phyloP scores from a whole-genome alignment of 1,140 invertebrate species.

The Drosophila watanabei region DNA sequence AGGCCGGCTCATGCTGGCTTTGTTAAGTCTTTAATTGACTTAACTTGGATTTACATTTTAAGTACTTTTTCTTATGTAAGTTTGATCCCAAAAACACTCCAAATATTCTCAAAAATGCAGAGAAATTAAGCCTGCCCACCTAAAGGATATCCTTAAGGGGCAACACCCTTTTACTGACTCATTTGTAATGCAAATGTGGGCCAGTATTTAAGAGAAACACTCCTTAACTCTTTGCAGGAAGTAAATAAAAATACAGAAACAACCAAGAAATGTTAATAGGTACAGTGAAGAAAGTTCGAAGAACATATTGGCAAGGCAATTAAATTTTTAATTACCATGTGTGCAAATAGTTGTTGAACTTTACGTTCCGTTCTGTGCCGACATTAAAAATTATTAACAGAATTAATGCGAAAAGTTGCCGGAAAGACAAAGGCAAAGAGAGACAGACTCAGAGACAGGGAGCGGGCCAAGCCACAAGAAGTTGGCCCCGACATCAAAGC shows the following conservation, averaged over 20 bases:
- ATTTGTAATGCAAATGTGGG: conserved; percentile 72
- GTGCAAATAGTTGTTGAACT: conserved; percentile 68
- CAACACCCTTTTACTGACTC: conserved; percentile 1
- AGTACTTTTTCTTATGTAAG: neutral
- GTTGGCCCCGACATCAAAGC: conserved; percentile 63
- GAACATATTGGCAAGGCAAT: conserved; percentile 73
- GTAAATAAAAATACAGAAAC: conserved; percentile 7
- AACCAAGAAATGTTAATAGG: conserved; percentile 5
- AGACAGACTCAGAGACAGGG: conserved; percentile 23
- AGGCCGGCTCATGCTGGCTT: neutral
- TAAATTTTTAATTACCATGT: conserved; percentile 80
- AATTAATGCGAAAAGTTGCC: conserved; percentile 79
- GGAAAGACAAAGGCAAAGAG: conserved; percentile 51
- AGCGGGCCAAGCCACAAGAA: conserved; percentile 56
- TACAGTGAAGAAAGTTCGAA: conserved; percentile 25
- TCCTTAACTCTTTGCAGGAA: conserved; percentile 1
- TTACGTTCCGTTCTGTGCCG: conserved; percentile 47
- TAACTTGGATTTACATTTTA: neutral
- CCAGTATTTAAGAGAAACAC: conserved; percentile 30
- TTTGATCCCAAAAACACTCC: neutral
- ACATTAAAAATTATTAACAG: conserved; percentile 82
- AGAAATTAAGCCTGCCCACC: too few relatives aligned
- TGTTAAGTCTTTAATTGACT: conserved; percentile 1
- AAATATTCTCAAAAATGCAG: neutral
- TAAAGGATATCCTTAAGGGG: neutral